Percentiles rank a stretch among this genome's conserved stretches.
Conservation (phyloP, 2,888 invertebrate species). For the Parnassius orleans region DNA sequence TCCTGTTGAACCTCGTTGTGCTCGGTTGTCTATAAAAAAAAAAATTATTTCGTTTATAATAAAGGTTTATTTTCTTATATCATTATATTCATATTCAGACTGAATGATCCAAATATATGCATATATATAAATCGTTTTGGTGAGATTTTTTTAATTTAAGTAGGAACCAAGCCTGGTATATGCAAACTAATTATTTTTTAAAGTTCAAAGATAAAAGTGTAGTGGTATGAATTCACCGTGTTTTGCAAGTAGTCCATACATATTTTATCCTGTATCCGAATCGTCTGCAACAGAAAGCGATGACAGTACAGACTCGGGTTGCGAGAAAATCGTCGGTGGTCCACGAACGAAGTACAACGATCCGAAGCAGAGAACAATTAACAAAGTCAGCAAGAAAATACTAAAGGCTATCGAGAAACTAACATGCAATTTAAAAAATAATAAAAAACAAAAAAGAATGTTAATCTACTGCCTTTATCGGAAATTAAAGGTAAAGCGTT, state of each 20-base stretch:
- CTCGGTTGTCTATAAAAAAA: slow-evolving; percentile 44
- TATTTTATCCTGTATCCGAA: slow-evolving; percentile 71
- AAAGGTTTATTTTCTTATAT: too few species aligned
- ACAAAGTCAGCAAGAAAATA: slow-evolving; percentile 76
- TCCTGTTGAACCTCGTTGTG: slow-evolving; percentile 52
- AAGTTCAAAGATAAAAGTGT: neutral
- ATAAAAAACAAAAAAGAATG: slow-evolving; percentile 52
- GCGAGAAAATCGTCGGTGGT: slow-evolving; percentile 60
- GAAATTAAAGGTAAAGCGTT: slow-evolving; percentile 27
- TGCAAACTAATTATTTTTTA: neutral
- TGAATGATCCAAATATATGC: too few species aligned
- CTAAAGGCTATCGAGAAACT: slow-evolving; percentile 68
- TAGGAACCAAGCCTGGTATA: too few species aligned
- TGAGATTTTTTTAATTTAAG: too few species aligned
- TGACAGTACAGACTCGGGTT: slow-evolving; percentile 66
- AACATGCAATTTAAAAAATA: slow-evolving; percentile 66
- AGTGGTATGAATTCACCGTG: slow-evolving; percentile 66
- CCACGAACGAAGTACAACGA: slow-evolving; percentile 71
- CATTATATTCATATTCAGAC: too few species aligned
- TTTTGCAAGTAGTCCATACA: slow-evolving; percentile 63
- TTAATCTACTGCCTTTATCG: slow-evolving; percentile 31
- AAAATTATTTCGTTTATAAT: too few species aligned
- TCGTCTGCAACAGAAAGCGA: slow-evolving; percentile 73
- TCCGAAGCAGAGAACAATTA: slow-evolving; percentile 73
- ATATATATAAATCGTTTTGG: too few species aligned